Base-by-base conservation (phyloP, 1,140 invertebrate species). In the Lepidurus couesii region DNA sequence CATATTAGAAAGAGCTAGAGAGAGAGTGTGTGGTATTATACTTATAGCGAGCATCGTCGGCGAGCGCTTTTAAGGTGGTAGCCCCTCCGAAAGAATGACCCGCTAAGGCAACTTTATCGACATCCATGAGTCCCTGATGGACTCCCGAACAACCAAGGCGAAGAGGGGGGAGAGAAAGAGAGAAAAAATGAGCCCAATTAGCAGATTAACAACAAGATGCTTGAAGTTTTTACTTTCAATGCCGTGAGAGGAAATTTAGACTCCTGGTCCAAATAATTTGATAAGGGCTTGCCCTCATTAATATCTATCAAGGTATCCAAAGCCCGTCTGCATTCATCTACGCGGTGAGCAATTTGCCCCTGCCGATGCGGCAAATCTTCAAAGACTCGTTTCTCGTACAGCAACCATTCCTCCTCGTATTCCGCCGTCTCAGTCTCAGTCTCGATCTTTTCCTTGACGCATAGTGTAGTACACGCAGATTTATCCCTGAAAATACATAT, bases 11-110 rank as follows among this genome's bases (percentile, higher is more conserved):
- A 34, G 34, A 34, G 34, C 34, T 34, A 4, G 34, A 34, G 34
- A 34, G 34, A 2, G 26, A 34, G 34, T 34, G 34, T 34, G 34
- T 34, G 34, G 34, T 34, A 34, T 34, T 34, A 34, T 85, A 90
- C 89, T 86, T 87, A 80, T 90, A 88, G 81, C 90, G 82, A 42
- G 82, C 81, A 79, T 90, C 88, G 77, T 84, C 84, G 0, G 87
- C 85, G 21, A 90, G 82, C 2, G 89, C 86, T 24, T 87, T 84
- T 4, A 92, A 82, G 44, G 87, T 85, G 4, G 90, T 89, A 11
- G 90, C 88, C 10, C 88, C 91, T 10, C 91, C 91, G 85, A 92
- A 91, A 1, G 90, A 91, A 85, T 91, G 91, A 0, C 91, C 91
- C 76, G 87, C 87, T 43, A 91, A 84, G 1, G 86, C 84, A 4